Conservation (phyloP, 2,797 vertebrate genomes). For the Hoplostethus mediterraneus region DNA sequence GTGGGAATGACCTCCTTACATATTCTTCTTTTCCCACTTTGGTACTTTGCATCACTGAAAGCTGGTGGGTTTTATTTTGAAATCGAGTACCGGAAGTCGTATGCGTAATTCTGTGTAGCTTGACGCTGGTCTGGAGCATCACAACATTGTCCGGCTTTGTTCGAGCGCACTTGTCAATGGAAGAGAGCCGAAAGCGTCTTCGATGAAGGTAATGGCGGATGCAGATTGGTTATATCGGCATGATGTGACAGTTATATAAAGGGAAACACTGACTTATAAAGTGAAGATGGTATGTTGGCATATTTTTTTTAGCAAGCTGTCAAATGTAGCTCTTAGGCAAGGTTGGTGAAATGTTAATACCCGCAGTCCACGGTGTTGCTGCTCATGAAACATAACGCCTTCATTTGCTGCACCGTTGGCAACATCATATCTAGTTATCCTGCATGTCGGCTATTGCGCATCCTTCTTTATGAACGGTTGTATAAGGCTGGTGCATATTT, state of each 20-base stretch:
- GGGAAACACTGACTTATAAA: accelerated
- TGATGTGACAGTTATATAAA: background rate
- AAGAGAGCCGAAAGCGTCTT: constrained; percentile 28
- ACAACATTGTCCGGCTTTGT: constrained; percentile 76
- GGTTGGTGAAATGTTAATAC: constrained; percentile 34
- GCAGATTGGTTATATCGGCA: background rate
- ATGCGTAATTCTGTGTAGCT: accelerated
- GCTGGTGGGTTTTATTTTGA: constrained; percentile 47
- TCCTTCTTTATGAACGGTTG: background rate
- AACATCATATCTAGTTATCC: accelerated
- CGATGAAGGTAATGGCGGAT: constrained; percentile 65
- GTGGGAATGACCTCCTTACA: too few relatives aligned
- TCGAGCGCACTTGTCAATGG: constrained; percentile 31
- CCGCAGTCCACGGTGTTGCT: background rate
- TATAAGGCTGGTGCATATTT: constrained; percentile 10
- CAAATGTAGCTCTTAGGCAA: constrained; percentile 3
- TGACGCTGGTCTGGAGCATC: constrained; percentile 57
- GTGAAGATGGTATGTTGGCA: background rate
- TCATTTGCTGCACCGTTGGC: background rate
- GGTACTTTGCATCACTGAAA: constrained; percentile 10
- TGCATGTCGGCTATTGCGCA: background rate
- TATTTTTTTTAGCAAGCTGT: background rate
- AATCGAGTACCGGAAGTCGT: constrained; percentile 37
- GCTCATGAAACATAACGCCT: constrained; percentile 3
- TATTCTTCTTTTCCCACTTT: background rate